Conservation (phyloP, 2,888 invertebrate genomes). For the Sphecodes monilicornis region DNA sequence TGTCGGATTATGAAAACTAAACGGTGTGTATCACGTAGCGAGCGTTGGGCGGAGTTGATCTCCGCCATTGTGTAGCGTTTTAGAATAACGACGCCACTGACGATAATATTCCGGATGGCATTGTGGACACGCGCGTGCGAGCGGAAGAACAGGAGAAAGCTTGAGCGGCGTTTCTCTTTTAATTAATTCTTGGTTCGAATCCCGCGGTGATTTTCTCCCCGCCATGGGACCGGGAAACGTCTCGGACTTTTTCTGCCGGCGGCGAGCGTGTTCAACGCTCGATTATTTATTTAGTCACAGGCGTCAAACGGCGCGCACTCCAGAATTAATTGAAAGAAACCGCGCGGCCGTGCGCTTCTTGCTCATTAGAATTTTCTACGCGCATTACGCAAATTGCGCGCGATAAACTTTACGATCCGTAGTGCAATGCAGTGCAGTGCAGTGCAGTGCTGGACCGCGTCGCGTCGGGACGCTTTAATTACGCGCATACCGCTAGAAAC, state of each 20-base stretch:
- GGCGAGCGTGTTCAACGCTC: constrained; percentile 21
- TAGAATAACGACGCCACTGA: background rate
- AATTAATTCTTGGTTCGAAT: constrained; percentile 39
- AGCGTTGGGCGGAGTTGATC: background rate
- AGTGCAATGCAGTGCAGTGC: background rate
- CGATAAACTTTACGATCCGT: constrained; percentile 66
- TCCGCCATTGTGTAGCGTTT: background rate
- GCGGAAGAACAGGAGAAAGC: background rate
- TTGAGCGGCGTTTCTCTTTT: constrained; percentile 16
- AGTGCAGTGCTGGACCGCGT: constrained; percentile 3
- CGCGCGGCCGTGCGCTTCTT: constrained; percentile 10
- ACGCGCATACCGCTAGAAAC: constrained; percentile 43
- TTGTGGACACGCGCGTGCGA: background rate
- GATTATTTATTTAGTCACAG: constrained; percentile 45
- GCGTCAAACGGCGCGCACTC: constrained; percentile 18
- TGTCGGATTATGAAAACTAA: constrained; percentile 28
- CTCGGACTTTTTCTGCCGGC: background rate
- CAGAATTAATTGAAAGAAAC: constrained; percentile 51
- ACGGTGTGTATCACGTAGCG: background rate
- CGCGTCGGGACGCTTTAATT: constrained; percentile 44
- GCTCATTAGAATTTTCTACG: constrained; percentile 65
- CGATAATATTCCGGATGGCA: background rate
- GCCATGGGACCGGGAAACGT: background rate
- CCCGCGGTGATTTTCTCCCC: background rate
- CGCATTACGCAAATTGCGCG: constrained; percentile 64